Base-by-base conservation (phyloP, 2,888 invertebrate genomes). In the Torymus texanus region DNA sequence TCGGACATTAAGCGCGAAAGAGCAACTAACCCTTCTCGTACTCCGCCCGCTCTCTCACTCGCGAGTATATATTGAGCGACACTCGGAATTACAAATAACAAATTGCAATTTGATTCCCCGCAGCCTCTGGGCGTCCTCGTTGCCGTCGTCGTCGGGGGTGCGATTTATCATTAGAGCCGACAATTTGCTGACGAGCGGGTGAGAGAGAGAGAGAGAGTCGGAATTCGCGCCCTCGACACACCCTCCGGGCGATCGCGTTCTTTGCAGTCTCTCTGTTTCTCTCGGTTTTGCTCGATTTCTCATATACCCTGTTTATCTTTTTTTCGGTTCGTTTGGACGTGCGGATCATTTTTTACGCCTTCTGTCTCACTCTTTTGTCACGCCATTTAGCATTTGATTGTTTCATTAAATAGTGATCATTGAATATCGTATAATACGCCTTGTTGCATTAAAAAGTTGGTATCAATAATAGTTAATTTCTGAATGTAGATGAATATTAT, bases 21-120 rank as follows among this genome's bases (percentile, higher is more conserved):
- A 41, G 41, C 41, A 41, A 41, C 41, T 8, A 41, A 41, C 41
- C 41, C 41, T 41, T 29, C 29, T 29, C 29, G 29, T 55, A n/a
- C 72, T 62, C 55, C 59, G 8, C 50, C 29, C 55, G 2, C 29
- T 55, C 63, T 16, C 51, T 0, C 29, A n/a, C 24, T n/a, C 62
- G 13, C 51, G 55, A 58, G 79, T 82, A 74, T 82, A 89, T 90
- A 90, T 90, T 89, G 90, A 90, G 88, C 90, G 89, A 88, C 90
- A 90, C 89, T 90, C 87, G 88, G 89, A 90, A 90, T 90, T 90
- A 90, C 90, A 90, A 90, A 90, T 90, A 90, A 90, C 90, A 90
- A 90, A 90, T 90, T 90, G 90, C 89, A 90, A 90, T 90, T 90
- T 90, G 90, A 90, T 90, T 90, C 90, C 87, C 89, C 85, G 88